Base-by-base conservation (phyloP, 2,797 vertebrate species). In the Hafferia zeledoni region DNA sequence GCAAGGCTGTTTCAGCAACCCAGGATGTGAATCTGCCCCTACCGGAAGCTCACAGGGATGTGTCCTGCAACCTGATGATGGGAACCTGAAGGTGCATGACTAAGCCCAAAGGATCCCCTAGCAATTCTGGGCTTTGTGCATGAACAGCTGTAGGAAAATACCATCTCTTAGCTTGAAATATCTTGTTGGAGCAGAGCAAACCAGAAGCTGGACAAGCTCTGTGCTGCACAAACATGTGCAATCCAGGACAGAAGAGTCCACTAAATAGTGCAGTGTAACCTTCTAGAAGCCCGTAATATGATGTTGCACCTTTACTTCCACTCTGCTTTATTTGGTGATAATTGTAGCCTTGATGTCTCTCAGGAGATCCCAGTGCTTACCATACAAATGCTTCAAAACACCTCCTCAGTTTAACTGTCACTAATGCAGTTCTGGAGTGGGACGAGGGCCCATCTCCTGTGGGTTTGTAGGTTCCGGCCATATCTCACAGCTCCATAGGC, bases 1-100 rank as follows among this genome's bases (percentile, higher is more conserved):
- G 60, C 74, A 72, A 89, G 57, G 37, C n/a, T 79, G 61, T 61
- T 95, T 89, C 67, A 86, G 83, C 33, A 93, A 35, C 41, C 33
- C 30, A 59, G 28, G 67, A 33, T 79, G 63, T 59, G 61, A 67
- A 71, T 72, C 27, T 71, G 16, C 59, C 56, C n/a, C 52, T 31
- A 79, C 69, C 87, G 31, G 75, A 85, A 75, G 47, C 27, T 87
- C 57, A 41, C 6, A 50, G 2, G 4, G 27, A 43, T 0, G 0
- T 39, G 50, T 71, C 35, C 55, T 61, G 37, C 56, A 76, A 30
- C 18, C 16, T 70, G 50, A 70, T 56, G 52, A 63, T 46, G 24
- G 63, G 61, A 69, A 60, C 0, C 0, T 65, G 47, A 1, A 6
- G 24, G 27, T 41, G 35, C 0, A 0, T 30, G 11, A 64, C n/a